Conservation (phyloP, 37 sponge, comb jelly and placozoan species). For the Theonella swinhoei region DNA sequence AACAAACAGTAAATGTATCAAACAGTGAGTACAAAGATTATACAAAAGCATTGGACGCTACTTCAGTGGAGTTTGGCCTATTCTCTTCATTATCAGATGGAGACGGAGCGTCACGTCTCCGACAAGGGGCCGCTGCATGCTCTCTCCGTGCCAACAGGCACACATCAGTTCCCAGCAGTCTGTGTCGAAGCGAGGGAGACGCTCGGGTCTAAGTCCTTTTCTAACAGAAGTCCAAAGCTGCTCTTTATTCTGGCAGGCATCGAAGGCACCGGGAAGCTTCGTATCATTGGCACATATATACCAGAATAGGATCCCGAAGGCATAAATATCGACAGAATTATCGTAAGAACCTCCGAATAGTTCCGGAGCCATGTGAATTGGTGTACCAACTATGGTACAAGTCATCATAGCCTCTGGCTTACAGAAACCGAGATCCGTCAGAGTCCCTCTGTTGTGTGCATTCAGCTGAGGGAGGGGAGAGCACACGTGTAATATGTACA, state of each 20-base stretch:
- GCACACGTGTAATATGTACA: too few relatives aligned
- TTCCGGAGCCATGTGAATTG: slow-evolving; percentile 99
- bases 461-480: slow-evolving; percentile 74
- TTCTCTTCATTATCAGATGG: slow-evolving; percentile 67
- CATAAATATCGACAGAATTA: slow-evolving; percentile 94
- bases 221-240: slow-evolving; percentile 87
- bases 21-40: neutral
- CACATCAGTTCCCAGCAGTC: slow-evolving; percentile 91
- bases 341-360: slow-evolving; percentile 91
- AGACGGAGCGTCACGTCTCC: slow-evolving; percentile 77
- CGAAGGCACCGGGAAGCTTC: slow-evolving; percentile 75
- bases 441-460: slow-evolving; percentile 76
- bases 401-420: slow-evolving; percentile 99
- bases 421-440: slow-evolving; percentile 98
- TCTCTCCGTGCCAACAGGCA: slow-evolving; percentile 85
- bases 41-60: too few relatives aligned
- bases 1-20: neutral
- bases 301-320: slow-evolving; percentile 99
- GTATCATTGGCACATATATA: slow-evolving; percentile 87
- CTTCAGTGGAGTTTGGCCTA: slow-evolving; percentile 41
- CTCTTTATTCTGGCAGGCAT: slow-evolving; percentile 87
- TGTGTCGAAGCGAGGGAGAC: slow-evolving; percentile 72
- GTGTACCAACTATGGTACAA: slow-evolving; percentile 95
- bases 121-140: slow-evolving; percentile 62
- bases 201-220: slow-evolving; percentile 90